Percentiles rank a stretch among this genome's conserved stretches.
Conservation (phyloP, 1,140 invertebrate species). For the Hylaeus volcanicus region DNA sequence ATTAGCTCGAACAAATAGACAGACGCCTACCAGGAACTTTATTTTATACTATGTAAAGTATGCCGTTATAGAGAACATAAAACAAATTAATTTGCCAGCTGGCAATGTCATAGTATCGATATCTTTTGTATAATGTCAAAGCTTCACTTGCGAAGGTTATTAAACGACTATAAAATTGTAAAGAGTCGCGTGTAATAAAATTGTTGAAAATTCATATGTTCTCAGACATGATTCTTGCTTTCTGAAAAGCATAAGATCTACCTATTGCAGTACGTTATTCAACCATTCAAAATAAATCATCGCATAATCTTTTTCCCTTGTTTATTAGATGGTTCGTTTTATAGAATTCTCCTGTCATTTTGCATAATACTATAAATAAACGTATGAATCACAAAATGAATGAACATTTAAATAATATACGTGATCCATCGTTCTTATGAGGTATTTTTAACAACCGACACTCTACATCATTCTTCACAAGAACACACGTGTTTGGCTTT, state of each 20-base stretch:
- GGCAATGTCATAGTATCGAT: not conserved
- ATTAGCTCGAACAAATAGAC: too few relatives aligned
- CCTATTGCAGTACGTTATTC: too few relatives aligned
- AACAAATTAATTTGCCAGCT: too few relatives aligned
- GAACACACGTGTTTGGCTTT: conserved; percentile 48
- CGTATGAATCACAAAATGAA: conserved; percentile 64
- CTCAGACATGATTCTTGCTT: not conserved
- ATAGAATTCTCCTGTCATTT: conserved; percentile 70
- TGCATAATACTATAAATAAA: conserved; percentile 70
- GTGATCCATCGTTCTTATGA: conserved; percentile 64
- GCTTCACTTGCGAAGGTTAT: not conserved
- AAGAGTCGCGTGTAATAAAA: not conserved
- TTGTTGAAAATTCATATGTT: conserved; percentile 21
- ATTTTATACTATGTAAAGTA: too few relatives aligned
- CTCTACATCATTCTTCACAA: conserved; percentile 63
- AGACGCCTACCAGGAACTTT: too few relatives aligned
- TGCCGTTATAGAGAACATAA: too few relatives aligned
- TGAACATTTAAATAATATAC: conserved; percentile 60
- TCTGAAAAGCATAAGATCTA: not conserved
- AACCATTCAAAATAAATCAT: not conserved
- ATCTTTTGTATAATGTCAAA: not conserved
- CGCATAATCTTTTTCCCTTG: conserved; percentile 56
- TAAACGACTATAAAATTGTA: not conserved
- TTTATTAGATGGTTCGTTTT: conserved; percentile 70
- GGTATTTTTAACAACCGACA: conserved; percentile 68